Conservation (phyloP, 2,113 vertebrate species). For the Picathartes gymnocephalus region DNA sequence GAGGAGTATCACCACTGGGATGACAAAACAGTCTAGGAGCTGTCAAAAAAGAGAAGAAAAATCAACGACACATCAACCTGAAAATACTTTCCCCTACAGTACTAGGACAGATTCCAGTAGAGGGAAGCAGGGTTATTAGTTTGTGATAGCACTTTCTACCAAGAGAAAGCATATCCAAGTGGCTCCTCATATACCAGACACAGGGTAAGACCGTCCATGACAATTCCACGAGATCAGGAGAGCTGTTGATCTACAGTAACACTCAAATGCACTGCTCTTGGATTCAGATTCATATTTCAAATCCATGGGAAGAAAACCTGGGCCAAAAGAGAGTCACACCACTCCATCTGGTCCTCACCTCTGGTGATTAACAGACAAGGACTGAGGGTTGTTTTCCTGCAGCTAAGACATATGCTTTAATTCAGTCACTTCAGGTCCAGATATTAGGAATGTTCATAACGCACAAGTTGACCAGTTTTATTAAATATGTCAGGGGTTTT, state of each 20-base stretch:
- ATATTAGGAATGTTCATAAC: neutral
- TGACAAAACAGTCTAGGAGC: slow-evolving; percentile 93
- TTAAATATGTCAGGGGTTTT: neutral
- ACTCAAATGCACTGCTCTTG: neutral
- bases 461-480: neutral
- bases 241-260: neutral
- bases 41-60: slow-evolving; percentile 49
- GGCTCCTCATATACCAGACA: neutral
- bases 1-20: slow-evolving; percentile 91
- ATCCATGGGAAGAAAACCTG: neutral
- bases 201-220: neutral
- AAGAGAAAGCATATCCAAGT: neutral
- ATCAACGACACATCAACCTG: neutral
- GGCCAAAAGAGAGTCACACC: neutral
- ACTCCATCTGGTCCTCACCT: slow-evolving; percentile 9
- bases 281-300: neutral
- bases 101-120: neutral
- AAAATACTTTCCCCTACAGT: neutral
- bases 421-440: neutral
- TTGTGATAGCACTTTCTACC: neutral
- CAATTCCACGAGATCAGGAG: neutral
- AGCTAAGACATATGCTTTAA: neutral
- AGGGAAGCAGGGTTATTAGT: neutral
- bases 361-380: neutral
- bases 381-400: neutral